Evolutionary conservation across 23 tunicate species (phyloP).

Genomic region (Ciona savignyi): DNA sequence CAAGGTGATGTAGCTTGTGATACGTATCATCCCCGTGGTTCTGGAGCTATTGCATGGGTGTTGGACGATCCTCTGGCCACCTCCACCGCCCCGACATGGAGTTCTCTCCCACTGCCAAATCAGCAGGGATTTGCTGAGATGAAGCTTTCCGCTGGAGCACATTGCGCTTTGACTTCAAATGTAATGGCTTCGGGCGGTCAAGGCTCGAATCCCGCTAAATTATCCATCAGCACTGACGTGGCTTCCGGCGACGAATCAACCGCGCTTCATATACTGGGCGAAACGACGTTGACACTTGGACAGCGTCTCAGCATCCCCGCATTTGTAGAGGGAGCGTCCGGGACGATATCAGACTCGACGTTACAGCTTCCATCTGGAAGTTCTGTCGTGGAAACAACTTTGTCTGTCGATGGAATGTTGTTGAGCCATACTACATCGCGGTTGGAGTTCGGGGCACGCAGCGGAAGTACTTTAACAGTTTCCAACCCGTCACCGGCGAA

Average conservation of each 20-base stretch:
- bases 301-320: background rate
- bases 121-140: background rate
- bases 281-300: background rate
- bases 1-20: slow-evolving; percentile 1
- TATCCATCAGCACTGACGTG: background rate
- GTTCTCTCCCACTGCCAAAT: background rate
- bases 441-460: background rate
- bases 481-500: background rate
- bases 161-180: background rate
- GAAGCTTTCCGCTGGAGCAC: slow-evolving; percentile 6
- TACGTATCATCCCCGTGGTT: background rate
- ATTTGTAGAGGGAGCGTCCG: background rate
- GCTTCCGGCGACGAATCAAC: slow-evolving; percentile 14
- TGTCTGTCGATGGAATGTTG: slow-evolving; percentile 5
- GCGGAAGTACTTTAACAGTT: slow-evolving; percentile 3
- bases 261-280: slow-evolving; percentile 7
- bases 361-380: background rate
- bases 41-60: slow-evolving; percentile 22
- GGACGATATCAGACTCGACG: background rate
- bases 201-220: background rate
- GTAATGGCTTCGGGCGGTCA: background rate
- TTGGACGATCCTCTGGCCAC: slow-evolving; percentile 12
- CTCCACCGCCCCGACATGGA: slow-evolving; percentile 13
- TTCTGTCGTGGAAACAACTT: background rate
- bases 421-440: background rate